Conservation (phyloP, 1,140 invertebrate species). For the Caerostris darwini region DNA sequence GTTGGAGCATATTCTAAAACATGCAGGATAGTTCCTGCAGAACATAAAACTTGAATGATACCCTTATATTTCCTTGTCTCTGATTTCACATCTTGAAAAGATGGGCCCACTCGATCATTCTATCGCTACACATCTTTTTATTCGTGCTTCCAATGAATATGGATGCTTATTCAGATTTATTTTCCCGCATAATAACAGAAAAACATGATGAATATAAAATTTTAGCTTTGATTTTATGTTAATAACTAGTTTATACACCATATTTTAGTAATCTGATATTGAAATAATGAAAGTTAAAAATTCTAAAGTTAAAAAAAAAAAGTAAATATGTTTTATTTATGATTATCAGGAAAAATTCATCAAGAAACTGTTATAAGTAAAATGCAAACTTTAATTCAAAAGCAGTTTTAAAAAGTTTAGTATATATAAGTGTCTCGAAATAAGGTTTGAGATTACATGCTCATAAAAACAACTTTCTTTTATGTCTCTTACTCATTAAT, state of each 20-base stretch:
- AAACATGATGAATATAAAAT: no score
- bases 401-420: no score
- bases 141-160: neutral
- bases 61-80: neutral
- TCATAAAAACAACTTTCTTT: no score
- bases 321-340: no score
- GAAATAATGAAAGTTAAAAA: neutral
- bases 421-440: no score
- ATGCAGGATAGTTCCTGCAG: neutral
- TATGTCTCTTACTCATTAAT: no score
- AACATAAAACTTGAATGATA: constrained; percentile 57
- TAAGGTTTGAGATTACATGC: no score
- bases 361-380: no score
- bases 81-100: neutral
- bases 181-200: neutral
- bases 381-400: no score
- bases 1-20: constrained; percentile 19
- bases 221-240: neutral
- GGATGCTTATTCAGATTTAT: neutral
- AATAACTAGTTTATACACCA: neutral
- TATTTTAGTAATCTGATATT: neutral
- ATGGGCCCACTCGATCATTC: neutral
- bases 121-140: neutral
- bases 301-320: neutral
- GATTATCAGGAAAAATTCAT: no score